Evolutionary conservation across 2,113 vertebrate species (phyloP).

Genomic region (Amphiprion ocellaris): DNA sequence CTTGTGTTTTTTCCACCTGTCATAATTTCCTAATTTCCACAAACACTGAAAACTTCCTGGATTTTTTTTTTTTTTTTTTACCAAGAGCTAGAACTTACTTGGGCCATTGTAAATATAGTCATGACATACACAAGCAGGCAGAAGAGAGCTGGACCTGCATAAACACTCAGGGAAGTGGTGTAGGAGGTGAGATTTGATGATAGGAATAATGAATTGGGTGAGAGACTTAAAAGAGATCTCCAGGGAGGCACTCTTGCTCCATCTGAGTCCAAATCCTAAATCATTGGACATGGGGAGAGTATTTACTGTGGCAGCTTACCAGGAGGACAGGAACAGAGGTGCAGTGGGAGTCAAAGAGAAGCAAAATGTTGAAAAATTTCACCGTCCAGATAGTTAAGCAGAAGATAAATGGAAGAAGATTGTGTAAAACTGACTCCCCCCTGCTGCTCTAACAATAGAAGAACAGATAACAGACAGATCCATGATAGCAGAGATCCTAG

Average conservation of each 20-base stretch:
- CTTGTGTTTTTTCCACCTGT: neutral
- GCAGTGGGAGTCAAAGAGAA: constrained; percentile 21
- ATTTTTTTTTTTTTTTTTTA: constrained; percentile 1
- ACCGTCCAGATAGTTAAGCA: constrained; percentile 35
- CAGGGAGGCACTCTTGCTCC: constrained; percentile 58
- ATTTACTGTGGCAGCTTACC: constrained; percentile 66
- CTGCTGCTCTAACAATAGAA: constrained; percentile 26
- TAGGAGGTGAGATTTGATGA: constrained; percentile 34
- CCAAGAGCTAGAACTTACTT: too few relatives aligned
- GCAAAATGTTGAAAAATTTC: constrained; percentile 16
- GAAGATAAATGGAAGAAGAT: constrained; percentile 33
- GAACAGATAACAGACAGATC: constrained; percentile 35
- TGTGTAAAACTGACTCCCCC: constrained; percentile 51
- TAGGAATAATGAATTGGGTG: constrained; percentile 56
- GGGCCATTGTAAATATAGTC: too few relatives aligned
- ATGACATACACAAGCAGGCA: neutral
- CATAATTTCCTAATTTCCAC: neutral
- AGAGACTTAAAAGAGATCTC: constrained; percentile 53
- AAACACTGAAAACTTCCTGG: neutral
- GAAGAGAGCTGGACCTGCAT: neutral
- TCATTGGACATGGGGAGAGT: constrained; percentile 34
- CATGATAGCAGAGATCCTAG: constrained; percentile 7
- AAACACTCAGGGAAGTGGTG: neutral
- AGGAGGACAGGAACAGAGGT: constrained; percentile 39
- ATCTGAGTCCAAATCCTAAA: constrained; percentile 55